Evolutionary conservation across 2,797 vertebrate species (phyloP).

Genomic region (Myotis pilosus): DNA sequence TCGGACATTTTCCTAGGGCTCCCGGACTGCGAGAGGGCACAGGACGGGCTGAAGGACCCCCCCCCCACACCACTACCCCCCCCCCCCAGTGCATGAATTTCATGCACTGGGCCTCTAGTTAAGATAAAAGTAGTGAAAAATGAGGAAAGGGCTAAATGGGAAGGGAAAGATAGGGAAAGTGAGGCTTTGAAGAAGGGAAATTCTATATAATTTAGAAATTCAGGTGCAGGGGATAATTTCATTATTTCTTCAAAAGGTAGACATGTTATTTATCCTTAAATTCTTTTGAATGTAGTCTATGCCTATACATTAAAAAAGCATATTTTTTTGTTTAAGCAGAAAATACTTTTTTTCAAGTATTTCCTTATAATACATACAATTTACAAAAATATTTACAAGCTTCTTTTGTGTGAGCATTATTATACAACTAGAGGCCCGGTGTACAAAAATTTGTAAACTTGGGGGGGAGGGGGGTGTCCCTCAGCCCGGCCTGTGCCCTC

Average conservation of each 20-base stretch:
- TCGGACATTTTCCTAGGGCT: too few species aligned
- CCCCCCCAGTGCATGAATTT: too few species aligned
- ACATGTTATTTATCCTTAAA: background rate
- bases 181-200: background rate
- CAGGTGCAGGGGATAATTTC: background rate
- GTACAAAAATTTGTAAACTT: too few species aligned
- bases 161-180: constrained; percentile 26
- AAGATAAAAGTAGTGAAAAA: constrained; percentile 20
- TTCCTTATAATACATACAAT: background rate
- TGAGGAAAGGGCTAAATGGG: background rate
- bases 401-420: background rate
- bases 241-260: constrained; percentile 16
- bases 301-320: background rate
- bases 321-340: background rate
- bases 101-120: background rate
- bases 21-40: too few species aligned
- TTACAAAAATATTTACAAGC: background rate
- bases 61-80: too few species aligned
- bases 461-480: too few species aligned
- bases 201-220: constrained; percentile 29
- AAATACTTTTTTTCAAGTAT: background rate
- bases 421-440: too few species aligned
- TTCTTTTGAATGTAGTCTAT: constrained; percentile 34
- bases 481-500: too few species aligned
- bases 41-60: too few species aligned